phyloP scores from a whole-genome alignment of 2,888 invertebrate species.

The Hemaris fuciformis region DNA sequence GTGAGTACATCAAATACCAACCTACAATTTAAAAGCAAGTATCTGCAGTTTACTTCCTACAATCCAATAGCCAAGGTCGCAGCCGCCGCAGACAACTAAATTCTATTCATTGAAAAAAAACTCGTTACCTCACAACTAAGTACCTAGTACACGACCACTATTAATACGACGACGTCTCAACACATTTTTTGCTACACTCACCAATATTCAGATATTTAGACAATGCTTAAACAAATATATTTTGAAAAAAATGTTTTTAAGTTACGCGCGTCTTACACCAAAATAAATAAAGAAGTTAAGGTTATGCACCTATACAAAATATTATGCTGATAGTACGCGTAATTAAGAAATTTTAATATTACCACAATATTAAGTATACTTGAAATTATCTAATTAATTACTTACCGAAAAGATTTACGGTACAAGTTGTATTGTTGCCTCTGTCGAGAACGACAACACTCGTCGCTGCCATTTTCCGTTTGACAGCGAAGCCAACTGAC shows the following conservation, averaged over 20 bases:
- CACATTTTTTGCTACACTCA: conserved; percentile 4
- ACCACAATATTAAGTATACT: conserved; percentile 16
- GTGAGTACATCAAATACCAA: conserved; percentile 79
- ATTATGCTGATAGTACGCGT: conserved; percentile 1
- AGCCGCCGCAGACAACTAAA: conserved; percentile 70
- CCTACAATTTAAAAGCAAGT: conserved; percentile 80
- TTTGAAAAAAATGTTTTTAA: conserved; percentile 42
- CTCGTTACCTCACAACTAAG: conserved; percentile 59
- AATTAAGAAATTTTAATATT: conserved; percentile 12
- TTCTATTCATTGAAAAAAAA: conserved; percentile 72
- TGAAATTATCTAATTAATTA: conserved; percentile 36
- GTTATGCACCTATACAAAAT: conserved; percentile 48
- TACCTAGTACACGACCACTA: conserved; percentile 23
- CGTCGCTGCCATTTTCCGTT: conserved; percentile 89
- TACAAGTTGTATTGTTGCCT: conserved; percentile 98
- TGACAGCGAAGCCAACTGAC: conserved; percentile 76
- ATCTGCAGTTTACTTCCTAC: conserved; percentile 80
- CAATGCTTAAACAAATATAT: conserved; percentile 9
- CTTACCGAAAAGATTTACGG: conserved; percentile 97
- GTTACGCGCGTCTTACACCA: conserved; percentile 66
- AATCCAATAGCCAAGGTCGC: conserved; percentile 80
- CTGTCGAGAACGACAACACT: conserved; percentile 97
- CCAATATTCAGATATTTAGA: background rate
- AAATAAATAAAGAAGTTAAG: conserved; percentile 63
- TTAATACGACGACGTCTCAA: conserved; percentile 12